phyloP scores from a whole-genome alignment of 2,888 invertebrate genomes.

The Cordilura impudica region DNA sequence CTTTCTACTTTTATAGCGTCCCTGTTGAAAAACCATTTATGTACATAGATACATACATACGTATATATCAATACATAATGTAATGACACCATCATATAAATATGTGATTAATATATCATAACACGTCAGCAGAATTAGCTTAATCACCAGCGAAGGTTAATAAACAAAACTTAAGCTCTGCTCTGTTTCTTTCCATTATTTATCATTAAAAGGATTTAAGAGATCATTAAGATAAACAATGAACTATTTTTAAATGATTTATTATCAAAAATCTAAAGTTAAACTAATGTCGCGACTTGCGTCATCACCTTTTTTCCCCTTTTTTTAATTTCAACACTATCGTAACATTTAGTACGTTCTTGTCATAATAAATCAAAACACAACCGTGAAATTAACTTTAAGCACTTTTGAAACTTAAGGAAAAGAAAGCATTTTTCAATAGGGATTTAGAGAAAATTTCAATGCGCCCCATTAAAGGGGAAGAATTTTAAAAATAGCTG shows the following conservation, averaged over 20 bases:
- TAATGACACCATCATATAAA: too few relatives aligned
- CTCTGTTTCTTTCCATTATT: not conserved
- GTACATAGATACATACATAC: too few relatives aligned
- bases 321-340: not conserved
- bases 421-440: not conserved
- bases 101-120: not conserved
- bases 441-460: not conserved
- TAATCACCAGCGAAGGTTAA: not conserved
- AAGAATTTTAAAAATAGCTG: not conserved
- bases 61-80: not conserved
- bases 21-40: too few relatives aligned
- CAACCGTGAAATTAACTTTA: conserved; percentile 6
- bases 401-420: not conserved
- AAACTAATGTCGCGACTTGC: not conserved
- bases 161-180: not conserved
- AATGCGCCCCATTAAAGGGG: not conserved
- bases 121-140: not conserved
- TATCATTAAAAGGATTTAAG: not conserved
- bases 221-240: not conserved
- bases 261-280: not conserved
- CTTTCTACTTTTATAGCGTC: too few relatives aligned
- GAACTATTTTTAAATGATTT: not conserved
- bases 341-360: not conserved
- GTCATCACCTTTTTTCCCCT: not conserved
- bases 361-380: conserved; percentile 36